Evolutionary conservation across 92 coral and sea anemone species (phyloP).

Genomic region (Ricordea florida): DNA sequence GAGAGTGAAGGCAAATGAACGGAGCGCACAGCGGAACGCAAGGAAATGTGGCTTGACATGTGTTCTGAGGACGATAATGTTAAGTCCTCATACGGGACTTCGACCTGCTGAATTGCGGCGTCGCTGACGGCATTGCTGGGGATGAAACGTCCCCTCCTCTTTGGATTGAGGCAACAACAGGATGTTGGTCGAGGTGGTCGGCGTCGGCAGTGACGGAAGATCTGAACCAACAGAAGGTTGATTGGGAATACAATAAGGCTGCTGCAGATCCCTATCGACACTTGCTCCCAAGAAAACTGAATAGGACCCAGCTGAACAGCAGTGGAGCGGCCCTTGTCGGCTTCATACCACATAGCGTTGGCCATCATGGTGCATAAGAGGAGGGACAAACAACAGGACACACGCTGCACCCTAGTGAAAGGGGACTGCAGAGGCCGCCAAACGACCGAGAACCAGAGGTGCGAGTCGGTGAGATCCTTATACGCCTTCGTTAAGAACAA

Average conservation of each 20-base stretch:
- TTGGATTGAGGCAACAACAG: not conserved
- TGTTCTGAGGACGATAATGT: too few relatives aligned
- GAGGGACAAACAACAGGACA: conserved; percentile 95
- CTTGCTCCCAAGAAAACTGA: conserved; percentile 91
- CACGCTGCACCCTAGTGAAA: conserved; percentile 93
- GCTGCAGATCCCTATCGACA: conserved; percentile 88
- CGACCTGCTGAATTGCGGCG: too few relatives aligned
- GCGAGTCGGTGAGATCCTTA: conserved; percentile 88
- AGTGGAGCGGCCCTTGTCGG: conserved; percentile 60
- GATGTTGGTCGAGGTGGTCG: not conserved
- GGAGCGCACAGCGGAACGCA: not conserved
- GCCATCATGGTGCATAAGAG: conserved; percentile 96
- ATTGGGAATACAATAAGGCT: conserved; percentile 91
- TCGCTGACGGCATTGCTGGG: conserved; percentile 11
- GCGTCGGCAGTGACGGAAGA: conserved; percentile 84
- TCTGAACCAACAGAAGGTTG: conserved; percentile 85
- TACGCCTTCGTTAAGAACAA: conserved; percentile 81
- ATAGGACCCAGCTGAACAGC: conserved; percentile 78
- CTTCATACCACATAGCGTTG: conserved; percentile 96
- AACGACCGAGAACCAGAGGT: conserved; percentile 94
- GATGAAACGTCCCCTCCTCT: not conserved
- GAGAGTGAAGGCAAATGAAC: conserved; percentile 8
- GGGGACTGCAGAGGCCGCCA: conserved; percentile 84
- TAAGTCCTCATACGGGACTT: too few relatives aligned
- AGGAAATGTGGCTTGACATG: too few relatives aligned